phyloP scores from a whole-genome alignment of 2,888 invertebrate species.

The Tethea ocularis region DNA sequence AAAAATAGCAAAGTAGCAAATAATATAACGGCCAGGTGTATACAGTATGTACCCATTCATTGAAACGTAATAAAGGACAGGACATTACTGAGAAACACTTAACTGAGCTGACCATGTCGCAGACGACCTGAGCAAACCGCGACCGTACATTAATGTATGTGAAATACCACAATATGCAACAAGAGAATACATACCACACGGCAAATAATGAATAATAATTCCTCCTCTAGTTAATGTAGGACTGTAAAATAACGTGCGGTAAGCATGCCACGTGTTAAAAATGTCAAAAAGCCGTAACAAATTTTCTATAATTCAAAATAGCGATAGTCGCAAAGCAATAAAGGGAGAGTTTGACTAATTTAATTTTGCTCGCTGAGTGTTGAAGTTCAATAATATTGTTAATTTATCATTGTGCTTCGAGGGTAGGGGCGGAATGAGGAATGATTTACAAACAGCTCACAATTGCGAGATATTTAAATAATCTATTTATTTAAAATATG shows the following conservation, averaged over 20 bases:
- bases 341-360: constrained; percentile 59
- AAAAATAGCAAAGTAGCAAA: constrained; percentile 10
- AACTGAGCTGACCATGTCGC: constrained; percentile 37
- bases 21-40: no score
- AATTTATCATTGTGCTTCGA: constrained; percentile 67
- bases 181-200: constrained; percentile 45
- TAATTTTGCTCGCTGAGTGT: constrained; percentile 53
- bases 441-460: constrained; percentile 16
- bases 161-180: constrained; percentile 66
- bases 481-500: background rate
- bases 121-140: constrained; percentile 57
- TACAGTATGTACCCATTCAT: constrained; percentile 25
- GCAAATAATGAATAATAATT: constrained; percentile 72
- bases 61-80: constrained; percentile 36
- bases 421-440: constrained; percentile 29
- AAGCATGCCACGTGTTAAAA: constrained; percentile 42
- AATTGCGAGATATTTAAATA: background rate
- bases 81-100: constrained; percentile 63
- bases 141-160: constrained; percentile 67
- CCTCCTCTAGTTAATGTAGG: constrained; percentile 63
- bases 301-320: constrained; percentile 54
- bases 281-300: constrained; percentile 41
- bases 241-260: constrained; percentile 35
- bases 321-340: constrained; percentile 36
- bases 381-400: constrained; percentile 65